Evolutionary conservation across 30 jellyfish, hydroid and myxozoan species (phyloP), one percentile per base, ranked within the genome.

Genomic region (Aurelia sp.): DNA sequence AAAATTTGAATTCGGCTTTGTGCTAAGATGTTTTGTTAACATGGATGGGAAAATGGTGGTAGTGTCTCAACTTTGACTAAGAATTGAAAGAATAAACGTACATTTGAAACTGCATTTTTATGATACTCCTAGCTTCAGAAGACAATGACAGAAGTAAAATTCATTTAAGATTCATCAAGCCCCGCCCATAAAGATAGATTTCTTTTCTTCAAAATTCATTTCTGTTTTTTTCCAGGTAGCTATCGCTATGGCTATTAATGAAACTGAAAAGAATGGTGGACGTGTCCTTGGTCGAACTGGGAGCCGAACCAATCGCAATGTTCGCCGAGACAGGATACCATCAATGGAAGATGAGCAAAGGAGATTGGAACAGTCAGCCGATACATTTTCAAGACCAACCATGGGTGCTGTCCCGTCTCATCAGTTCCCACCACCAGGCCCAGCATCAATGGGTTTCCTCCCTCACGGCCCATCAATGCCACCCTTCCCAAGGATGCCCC

Each of bases 191-290:
- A 44, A 6, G 55, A 5, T 44, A 7, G 3, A 44, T 10, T 44
- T 44, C 55, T 44, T 10, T 44, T 44, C 55, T 44, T 44, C 55
- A 44, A 44, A 44, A 44, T 44, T 44, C 55, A 44, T 7, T 44
- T 44, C 55, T 44, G 10, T 9, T 44, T 3, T 44, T n/a, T 6
- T 62, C 66, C 66, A 84, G 93, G 99, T 94, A 57, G 99, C 99
- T 11, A 94, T 94, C 22, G 99, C 99, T n/a, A 69, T 94, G 96
- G 99, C 99, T 21, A 77, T 94, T 9, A 81, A 91, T 17, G 99
- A 94, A 50, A 89, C 99, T 0, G 99, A 94, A 85, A 79, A 88
- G 71, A 94, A 94, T 76, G 99, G 99, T 60, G 99, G 99, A 13
- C 86, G 99, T 21, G 97, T 94, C 41, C 92, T 94, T 16, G 99